Evolutionary conservation across 2,888 invertebrate genomes (phyloP), one percentile per base, ranked within the genome.

Genomic region (Andrena dorsata): DNA sequence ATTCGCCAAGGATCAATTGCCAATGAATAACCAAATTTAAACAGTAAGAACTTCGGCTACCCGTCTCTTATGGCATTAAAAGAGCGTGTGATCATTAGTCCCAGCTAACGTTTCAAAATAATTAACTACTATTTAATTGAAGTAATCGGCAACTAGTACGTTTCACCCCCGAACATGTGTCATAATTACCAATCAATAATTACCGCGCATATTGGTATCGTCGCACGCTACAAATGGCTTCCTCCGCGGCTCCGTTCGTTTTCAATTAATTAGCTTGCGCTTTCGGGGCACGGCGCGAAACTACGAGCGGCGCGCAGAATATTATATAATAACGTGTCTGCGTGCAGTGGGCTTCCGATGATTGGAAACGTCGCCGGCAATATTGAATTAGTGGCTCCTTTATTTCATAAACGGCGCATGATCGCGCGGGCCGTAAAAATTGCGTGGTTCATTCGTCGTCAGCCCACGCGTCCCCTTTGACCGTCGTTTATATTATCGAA

Each of bases 131-230:
- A 51, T 28, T 16, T 51, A 30, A 66, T 13, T 53, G 30, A 51
- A 68, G 53, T 66, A 32, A 66, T 66, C 32, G 16, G 53, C 7
- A 53, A 23, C 20, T 23, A 10, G 53, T 23, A n/a, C 20, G 32
- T 51, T 51, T 5, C 20, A 13, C 8, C 10, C 13, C 6, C 2
- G 23, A 56, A 2, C 13, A 41, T 32, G 20, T 13, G 13, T 2
- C 20, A 23, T 13, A 51, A 68, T 68, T 68, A 51, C 30, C 23
- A 35, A 68, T 68, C 66, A 7, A 68, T 68, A 53, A 51, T 20
- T 51, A 16, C 66, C 6, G 28, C 13, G 66, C 51, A 23, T 51
- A 51, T 16, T 10, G 16, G 20, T 56, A 56, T 56, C 26, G 56
- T 8, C 56, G 3, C 20, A 10, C 26, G 56, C 56, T 56, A 20